These are phyloP conservation scores for Hemibagrus wyckioides DNA, from an alignment of 2,113 vertebrate species.

Conservation along the genomic window DNA sequence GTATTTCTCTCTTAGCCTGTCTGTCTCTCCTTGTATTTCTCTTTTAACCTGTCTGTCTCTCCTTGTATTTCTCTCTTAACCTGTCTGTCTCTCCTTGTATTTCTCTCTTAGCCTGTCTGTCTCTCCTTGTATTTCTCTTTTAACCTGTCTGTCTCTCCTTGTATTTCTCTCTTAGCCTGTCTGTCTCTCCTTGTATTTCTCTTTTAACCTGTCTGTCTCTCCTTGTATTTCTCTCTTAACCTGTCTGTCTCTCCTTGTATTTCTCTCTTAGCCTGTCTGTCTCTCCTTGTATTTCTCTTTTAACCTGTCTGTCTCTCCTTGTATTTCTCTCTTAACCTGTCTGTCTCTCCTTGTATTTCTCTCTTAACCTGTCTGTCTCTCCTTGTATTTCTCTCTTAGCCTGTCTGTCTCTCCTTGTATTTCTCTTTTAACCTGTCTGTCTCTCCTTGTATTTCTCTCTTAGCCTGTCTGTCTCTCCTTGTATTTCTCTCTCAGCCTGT, in stretches of 20 bases:
- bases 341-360: background rate
- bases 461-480: background rate
- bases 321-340: too few species aligned
- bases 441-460: background rate
- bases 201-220: background rate
- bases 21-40: background rate
- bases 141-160: background rate
- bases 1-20: background rate
- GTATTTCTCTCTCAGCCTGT: background rate
- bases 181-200: background rate
- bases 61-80: background rate
- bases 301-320: background rate
- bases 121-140: background rate
- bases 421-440: background rate
- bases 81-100: background rate
- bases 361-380: background rate
- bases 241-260: background rate
- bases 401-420: background rate
- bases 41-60: too few species aligned
- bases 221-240: too few species aligned
- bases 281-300: background rate
- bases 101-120: background rate
- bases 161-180: background rate
- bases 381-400: background rate
- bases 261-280: background rate